Conservation (phyloP, 2,888 invertebrate genomes). For the Heteromurus nitidus region DNA sequence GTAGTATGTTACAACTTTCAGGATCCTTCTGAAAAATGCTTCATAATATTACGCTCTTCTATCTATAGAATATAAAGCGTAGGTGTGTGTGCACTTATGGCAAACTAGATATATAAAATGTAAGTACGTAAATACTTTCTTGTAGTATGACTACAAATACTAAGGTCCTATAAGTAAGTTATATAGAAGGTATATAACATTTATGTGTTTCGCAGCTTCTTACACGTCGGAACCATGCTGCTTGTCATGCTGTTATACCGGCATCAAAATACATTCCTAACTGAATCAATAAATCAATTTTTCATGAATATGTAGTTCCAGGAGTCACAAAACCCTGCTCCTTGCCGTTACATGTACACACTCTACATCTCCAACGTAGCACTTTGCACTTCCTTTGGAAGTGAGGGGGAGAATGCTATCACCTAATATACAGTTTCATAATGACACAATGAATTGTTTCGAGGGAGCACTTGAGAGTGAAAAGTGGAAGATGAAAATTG, state of each 20-base stretch:
- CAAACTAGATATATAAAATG: neutral
- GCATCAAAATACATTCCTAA: neutral
- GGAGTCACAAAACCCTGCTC: constrained; percentile 6
- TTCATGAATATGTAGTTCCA: constrained; percentile 39
- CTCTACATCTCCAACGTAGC: neutral
- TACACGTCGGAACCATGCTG: neutral
- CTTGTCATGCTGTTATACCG: constrained; percentile 21
- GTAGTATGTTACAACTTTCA: neutral
- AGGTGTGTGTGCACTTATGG: neutral
- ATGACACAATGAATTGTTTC: neutral
- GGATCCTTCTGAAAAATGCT: neutral
- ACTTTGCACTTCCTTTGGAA: neutral
- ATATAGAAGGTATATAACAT: too few relatives aligned
- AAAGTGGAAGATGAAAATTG: neutral
- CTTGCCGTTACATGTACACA: neutral
- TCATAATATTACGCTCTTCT: neutral
- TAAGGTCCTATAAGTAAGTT: too few relatives aligned
- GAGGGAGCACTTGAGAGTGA: neutral
- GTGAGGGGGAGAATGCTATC: neutral
- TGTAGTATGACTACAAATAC: neutral
- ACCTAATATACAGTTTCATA: too few relatives aligned
- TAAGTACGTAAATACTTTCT: neutral
- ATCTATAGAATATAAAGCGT: neutral
- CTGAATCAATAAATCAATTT: constrained; percentile 59
- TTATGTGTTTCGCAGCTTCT: too few relatives aligned